Base-by-base conservation (phyloP, 2,797 vertebrate species). In the Cyclopterus lumpus region DNA sequence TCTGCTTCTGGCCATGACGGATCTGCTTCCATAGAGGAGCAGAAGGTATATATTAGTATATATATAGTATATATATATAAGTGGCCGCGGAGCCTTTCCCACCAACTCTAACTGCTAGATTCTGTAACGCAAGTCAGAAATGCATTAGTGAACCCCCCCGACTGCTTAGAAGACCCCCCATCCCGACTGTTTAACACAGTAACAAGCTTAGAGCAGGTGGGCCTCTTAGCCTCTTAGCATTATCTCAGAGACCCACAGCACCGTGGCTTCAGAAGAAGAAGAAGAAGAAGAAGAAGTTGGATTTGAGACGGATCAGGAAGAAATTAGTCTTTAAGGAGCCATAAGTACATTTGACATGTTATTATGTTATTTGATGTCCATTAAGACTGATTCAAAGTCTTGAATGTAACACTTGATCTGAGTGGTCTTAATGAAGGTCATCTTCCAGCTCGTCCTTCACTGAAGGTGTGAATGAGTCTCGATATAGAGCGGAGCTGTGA, bases 191-290 rank as follows among this genome's bases (percentile, higher is more conserved):
- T 63, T 49, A 72, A 62, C 64, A 71, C 77, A 83, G 71, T 89
- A 85, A 87, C 67, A 2, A 86, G 83, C 82, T 89, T 84, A 88
- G 63, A 71, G 55, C 1, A 5, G 60, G 44, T 20, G 38, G 59
- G 15, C 46, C 80, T 85, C 71, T 84, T 67, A 87, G 82, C 77
- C 24, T 88, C 86, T 88, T 84, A 86, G 77, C 67, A 66, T 78
- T 78, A 79, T n/a, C n/a, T 15, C 12, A 15, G 38, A 40, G 67
- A 58, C 61, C 75, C n/a, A 34, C 53, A 6, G 42, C 9, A 5
- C 48, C n/a, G n/a, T 26, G 61, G 48, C 65, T 40, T 79, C 74
- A 65, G n/a, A 4, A 59, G 55, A 75, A 67, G 38, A 15, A 9
- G 22, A 5, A 28, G 38, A 15, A 20, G n/a, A 8, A 28, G 9